These are phyloP conservation scores for Toxotes lorentzi DNA, from an alignment of 2,797 vertebrate species.

Conservation along the genomic window DNA sequence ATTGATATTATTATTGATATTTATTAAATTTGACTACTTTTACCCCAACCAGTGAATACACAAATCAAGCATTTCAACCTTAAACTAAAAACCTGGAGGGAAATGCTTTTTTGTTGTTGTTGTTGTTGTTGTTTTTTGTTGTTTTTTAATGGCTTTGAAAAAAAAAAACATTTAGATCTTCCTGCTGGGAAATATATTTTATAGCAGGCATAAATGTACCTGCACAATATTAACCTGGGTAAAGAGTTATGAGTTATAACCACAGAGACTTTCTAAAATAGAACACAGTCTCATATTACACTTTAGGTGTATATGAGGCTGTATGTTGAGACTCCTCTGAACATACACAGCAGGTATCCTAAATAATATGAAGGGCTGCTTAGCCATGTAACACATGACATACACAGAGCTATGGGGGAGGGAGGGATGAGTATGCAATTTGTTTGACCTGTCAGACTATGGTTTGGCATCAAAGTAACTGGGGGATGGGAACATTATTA, in stretches of 20 bases:
- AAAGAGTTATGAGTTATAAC: background rate
- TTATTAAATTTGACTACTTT: no score
- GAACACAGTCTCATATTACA: slow-evolving; percentile 2
- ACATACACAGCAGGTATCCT: background rate
- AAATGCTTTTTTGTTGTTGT: no score
- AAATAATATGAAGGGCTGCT: background rate
- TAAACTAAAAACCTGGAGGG: no score
- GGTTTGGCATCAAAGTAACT: background rate
- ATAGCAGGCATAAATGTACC: background rate
- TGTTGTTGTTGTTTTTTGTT: no score
- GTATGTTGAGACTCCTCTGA: background rate
- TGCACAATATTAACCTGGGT: background rate
- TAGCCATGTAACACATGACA: slow-evolving; percentile 2
- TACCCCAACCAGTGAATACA: no score
- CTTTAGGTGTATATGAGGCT: background rate
- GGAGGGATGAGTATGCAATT: slow-evolving; percentile 46
- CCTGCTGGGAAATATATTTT: background rate
- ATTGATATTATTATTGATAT: no score
- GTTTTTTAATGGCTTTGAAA: no score
- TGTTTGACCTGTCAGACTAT: slow-evolving; percentile 25
- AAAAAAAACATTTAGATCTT: background rate
- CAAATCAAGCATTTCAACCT: no score
- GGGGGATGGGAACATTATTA: background rate
- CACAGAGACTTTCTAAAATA: slow-evolving; percentile 2
- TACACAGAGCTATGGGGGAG: background rate